Base-by-base conservation (phyloP, 2,888 invertebrate genomes). In the Eucera pruinosa region DNA sequence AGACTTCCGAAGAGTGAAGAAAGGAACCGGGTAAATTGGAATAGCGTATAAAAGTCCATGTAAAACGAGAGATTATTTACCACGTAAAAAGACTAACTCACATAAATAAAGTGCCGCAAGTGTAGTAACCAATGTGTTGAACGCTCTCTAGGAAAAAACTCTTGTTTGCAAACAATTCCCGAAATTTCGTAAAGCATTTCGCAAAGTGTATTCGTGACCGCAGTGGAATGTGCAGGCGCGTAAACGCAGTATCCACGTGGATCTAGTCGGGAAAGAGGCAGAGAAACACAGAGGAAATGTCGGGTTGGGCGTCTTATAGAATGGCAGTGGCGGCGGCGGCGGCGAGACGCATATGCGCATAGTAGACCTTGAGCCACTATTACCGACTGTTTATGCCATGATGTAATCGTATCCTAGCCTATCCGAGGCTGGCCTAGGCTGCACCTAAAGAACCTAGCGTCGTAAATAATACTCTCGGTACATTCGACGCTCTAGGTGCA, bases 291-390 rank as follows among this genome's bases (percentile, higher is more conserved):
- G 66, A 74, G 78, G 68, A 70, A 68, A 64, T 25, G 41, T 43
- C 55, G 79, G 58, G 48, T 70, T 73, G 80, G 61, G 25, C 33
- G 41, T 15, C 25, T 27, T 58, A 18, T 69, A 54, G 77, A 74
- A 65, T 55, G 67, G 82, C 69, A 58, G 65, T 58, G 57, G 55
- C 41, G 52, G 36, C n/a, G 77, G 64, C 67, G 52, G 62, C 71
- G 76, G 58, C 69, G 57, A 69, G 43, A 57, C 65, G 55, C 61
- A 18, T 50, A 81, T 75, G 86, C 80, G 85, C 85, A 81, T 78
- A 83, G 79, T 73, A 80, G 87, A 87, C 88, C 88, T 88, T 88
- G 88, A 88, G 89, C 89, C 88, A 88, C 88, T 88, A 88, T 88
- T 88, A 86, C 87, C 83, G 82, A 85, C 86, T 88, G 87, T 88